Conservation (phyloP, 2,888 invertebrate genomes). For the Sipha maydis region DNA sequence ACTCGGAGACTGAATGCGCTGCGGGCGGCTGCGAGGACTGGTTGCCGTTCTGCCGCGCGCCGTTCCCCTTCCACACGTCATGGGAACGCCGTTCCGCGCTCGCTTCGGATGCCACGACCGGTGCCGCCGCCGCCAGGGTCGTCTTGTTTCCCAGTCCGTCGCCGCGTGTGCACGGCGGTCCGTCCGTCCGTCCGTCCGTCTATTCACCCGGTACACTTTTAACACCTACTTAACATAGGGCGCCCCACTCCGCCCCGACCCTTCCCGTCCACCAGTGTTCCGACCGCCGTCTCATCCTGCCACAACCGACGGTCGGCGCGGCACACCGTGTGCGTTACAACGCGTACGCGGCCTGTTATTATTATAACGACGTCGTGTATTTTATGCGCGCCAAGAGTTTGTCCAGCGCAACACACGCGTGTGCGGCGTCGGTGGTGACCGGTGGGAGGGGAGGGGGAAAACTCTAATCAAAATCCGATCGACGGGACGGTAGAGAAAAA, state of each 20-base stretch:
- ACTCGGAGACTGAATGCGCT: constrained; percentile 55
- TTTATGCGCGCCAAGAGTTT: too few relatives aligned
- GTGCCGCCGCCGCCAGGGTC: constrained; percentile 54
- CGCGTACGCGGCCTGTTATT: too few relatives aligned
- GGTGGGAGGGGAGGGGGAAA: too few relatives aligned
- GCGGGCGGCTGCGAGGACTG: constrained; percentile 57
- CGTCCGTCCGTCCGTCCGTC: constrained; percentile 22
- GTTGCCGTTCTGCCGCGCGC: constrained; percentile 40
- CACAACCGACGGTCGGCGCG: background rate
- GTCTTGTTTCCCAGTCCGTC: constrained; percentile 56
- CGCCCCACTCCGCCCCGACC: background rate
- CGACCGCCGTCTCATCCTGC: too few relatives aligned
- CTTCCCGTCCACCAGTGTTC: background rate
- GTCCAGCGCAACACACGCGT: too few relatives aligned
- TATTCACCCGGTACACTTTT: constrained; percentile 57
- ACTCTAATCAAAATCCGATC: too few relatives aligned
- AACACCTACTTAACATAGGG: constrained; percentile 60
- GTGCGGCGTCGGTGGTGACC: too few relatives aligned
- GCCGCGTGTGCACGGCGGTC: background rate
- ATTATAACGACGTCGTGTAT: too few relatives aligned
- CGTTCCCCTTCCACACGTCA: background rate
- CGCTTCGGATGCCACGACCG: background rate
- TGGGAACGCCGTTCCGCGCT: background rate
- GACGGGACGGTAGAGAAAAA: too few relatives aligned
- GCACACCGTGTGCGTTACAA: background rate